Conservation (phyloP, 2,113 vertebrate species). For the Larimichthys polyactis region DNA sequence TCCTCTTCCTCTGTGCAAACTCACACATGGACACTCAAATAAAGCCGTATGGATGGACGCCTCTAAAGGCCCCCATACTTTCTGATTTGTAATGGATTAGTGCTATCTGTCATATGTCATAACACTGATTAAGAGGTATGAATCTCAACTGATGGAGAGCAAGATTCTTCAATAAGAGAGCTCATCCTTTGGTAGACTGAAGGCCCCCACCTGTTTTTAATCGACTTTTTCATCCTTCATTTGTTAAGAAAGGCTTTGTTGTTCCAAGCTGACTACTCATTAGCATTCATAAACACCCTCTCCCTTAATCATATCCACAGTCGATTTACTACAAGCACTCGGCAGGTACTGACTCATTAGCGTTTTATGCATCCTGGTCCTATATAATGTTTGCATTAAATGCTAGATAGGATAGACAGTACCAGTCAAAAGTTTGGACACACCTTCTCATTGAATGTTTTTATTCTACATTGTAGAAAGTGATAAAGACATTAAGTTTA, state of each 20-base stretch:
- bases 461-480: too few species aligned
- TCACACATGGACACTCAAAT: slow-evolving; percentile 23
- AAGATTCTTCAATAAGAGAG: slow-evolving; percentile 14
- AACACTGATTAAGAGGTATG: slow-evolving; percentile 30
- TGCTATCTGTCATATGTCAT: slow-evolving; percentile 36
- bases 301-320: slow-evolving; percentile 43
- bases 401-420: background rate
- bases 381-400: slow-evolving; percentile 8
- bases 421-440: too few species aligned
- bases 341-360: slow-evolving; percentile 36
- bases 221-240: slow-evolving; percentile 29
- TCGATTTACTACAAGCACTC: slow-evolving; percentile 33
- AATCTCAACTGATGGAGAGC: slow-evolving; percentile 14
- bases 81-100: slow-evolving; percentile 42
- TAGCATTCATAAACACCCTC: slow-evolving; percentile 38
- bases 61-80: background rate
- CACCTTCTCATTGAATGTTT: too few species aligned
- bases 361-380: background rate
- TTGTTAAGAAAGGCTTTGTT: slow-evolving; percentile 39
- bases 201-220: slow-evolving; percentile 34
- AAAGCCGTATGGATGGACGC: slow-evolving; percentile 28
- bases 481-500: too few species aligned
- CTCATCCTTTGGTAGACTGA: background rate
- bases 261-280: slow-evolving; percentile 14
- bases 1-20: slow-evolving; percentile 21